Evolutionary conservation across 2,888 invertebrate genomes (phyloP).

Genomic region (Pseudococcus viburni): DNA sequence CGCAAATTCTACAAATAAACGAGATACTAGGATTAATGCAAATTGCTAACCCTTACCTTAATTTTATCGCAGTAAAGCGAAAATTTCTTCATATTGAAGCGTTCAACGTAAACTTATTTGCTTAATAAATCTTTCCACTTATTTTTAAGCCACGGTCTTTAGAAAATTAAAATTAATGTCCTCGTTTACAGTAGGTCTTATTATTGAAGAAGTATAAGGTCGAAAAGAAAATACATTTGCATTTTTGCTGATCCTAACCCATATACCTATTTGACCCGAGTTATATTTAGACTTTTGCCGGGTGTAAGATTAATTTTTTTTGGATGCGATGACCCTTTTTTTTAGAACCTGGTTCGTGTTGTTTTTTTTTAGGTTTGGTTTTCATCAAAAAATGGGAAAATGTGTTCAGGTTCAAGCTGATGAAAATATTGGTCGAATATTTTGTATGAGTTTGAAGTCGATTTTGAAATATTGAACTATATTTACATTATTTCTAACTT

Average conservation of each 20-base stretch:
- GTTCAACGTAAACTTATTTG: slow-evolving; percentile 55
- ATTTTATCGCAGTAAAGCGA: slow-evolving; percentile 57
- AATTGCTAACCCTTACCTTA: slow-evolving; percentile 60
- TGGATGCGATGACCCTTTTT: no score
- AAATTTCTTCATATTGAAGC: slow-evolving; percentile 56
- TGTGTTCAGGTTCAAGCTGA: no score
- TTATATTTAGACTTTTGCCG: no score
- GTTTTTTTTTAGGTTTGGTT: no score
- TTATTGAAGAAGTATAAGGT: slow-evolving; percentile 7
- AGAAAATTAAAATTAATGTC: slow-evolving; percentile 55
- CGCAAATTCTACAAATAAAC: slow-evolving; percentile 62
- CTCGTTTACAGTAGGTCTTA: slow-evolving; percentile 41
- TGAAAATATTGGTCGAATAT: no score
- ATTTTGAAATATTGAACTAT: no score
- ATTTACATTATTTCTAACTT: no score
- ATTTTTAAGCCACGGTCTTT: slow-evolving; percentile 49
- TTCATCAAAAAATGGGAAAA: no score
- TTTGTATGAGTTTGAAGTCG: no score
- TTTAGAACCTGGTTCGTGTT: no score
- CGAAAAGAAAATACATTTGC: background rate
- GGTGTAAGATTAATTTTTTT: no score
- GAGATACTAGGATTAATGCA: slow-evolving; percentile 64
- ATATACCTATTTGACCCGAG: no score
- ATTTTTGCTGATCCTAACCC: background rate
- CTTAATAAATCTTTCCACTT: slow-evolving; percentile 56